Base-by-base conservation (phyloP, 2,797 vertebrate genomes). In the Podarcis siculus region DNA sequence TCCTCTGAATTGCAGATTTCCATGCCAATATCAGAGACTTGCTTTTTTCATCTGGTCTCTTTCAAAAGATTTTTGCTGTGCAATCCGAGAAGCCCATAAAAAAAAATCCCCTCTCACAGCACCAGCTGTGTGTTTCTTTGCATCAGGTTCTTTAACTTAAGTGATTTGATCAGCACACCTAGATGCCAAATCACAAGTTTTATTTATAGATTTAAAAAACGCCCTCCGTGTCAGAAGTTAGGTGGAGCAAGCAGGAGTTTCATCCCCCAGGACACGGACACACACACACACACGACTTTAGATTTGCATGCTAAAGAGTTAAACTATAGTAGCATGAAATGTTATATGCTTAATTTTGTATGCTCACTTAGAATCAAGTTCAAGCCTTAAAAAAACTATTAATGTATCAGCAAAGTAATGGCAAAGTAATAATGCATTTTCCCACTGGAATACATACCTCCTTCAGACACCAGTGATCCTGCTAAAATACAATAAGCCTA, bases 401-500 rank as follows among this genome's bases (percentile, higher is more conserved):
- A 79, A 42, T 78, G 10, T 39, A 79, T 39, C 76, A 39, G 82
- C 1, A 90, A 45, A 86, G 32, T 76, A 82, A 1, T 8, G 85
- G 82, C 12, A 89, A 89, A 88, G 35, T 5, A 61, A 61, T 58
- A 69, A 88, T 87, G 27, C 42, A 72, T 39, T 89, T 88, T 15
- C 76, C 80, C 9, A 87, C 58, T 35, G 92, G 4, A 86, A 27
- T 17, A 86, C 97, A 0, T 96, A 99, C 99, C 99, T 98, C 99
- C 99, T 98, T 99, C 99, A 91, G 99, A 99, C 35, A 99, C 98
- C 95, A 99, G 94, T 25, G 99, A 99, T 85, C 99, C 99, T 3
- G 98, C 99, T 96, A 99, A 97, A 96, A 99, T 99, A 95, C 98
- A 99, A 93, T 99, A 99, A 8, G 99, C 99, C 99, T 99, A 92